Evolutionary conservation across 2,888 invertebrate genomes (phyloP), one percentile per base, ranked within the genome.

Genomic region (Endotricha flammealis): DNA sequence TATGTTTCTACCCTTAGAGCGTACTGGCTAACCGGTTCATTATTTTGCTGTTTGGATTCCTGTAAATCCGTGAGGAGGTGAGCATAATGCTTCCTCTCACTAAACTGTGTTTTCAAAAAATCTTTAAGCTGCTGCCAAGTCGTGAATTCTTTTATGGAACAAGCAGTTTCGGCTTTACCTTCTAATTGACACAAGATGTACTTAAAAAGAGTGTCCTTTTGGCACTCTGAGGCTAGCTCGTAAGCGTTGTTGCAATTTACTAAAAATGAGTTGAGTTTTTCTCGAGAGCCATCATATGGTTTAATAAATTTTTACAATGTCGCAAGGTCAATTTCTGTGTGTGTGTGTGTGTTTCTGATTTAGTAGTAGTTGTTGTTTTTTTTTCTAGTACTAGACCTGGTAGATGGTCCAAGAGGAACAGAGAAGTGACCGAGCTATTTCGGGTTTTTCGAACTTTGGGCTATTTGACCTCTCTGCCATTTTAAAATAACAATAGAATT

Each of bases 261-360:
- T 12, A 49, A 8, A 30, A 49, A 52, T 3, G 51, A 30, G 9
- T 32, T 42, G n/a, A 46, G 10, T n/a, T 10, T 41, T 23, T 46
- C 47, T 4, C 44, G 29, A 6, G 5, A 4, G 0, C 47, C 47
- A 20, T 46, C 36, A 9, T 25, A 51, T 0, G 42, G 25, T 23
- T 44, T 46, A 7, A 51, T 42, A 10, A 51, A 49, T 41, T 47
- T 49, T 4, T 43, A 29, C 22, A 46, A 10, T 3, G 10, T 13
- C 8, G 9, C 8, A 2, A 28, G 13, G 3, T 28, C 28, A 10
- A 28, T 8, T 12, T 12, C 12, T 3, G 12, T 2, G 4, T 17
- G 17, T 5, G 17, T 5, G 17, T 4, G 17, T 5, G 17, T 4
- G 7, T 17, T 5, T 17, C 17, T 7, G 17, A n/a, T 6, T 23